Evolutionary conservation across 2,113 vertebrate genomes (phyloP).

Genomic region (Paracanthobrama guichenoti): DNA sequence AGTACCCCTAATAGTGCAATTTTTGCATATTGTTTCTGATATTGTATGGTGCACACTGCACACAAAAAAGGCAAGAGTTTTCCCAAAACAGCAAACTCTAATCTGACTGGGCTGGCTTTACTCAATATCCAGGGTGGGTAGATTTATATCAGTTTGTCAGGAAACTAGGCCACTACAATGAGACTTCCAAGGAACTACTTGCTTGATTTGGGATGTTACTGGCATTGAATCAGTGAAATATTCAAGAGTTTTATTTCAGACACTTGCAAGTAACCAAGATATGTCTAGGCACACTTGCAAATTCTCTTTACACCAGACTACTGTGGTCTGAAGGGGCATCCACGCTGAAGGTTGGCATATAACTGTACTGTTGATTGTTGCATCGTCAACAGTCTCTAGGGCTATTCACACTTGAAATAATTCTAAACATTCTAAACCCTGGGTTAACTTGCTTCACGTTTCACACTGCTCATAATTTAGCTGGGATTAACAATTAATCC

Average conservation of each 20-base stretch:
- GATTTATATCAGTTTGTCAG: slow-evolving; percentile 1
- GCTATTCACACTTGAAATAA: no score
- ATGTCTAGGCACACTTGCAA: background rate
- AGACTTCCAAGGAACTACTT: background rate
- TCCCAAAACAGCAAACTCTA: background rate
- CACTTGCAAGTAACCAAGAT: background rate
- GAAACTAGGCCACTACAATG: background rate
- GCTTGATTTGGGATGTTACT: no score
- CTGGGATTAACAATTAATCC: no score
- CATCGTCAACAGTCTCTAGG: background rate
- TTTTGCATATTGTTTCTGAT: background rate
- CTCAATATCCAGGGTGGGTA: background rate
- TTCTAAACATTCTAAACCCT: no score
- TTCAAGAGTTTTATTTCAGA: background rate
- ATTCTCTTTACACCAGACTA: background rate
- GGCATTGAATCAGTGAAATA: background rate
- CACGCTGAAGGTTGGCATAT: background rate
- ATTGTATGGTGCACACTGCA: background rate
- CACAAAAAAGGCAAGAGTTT: background rate
- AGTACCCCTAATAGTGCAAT: background rate
- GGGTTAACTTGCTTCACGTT: no score
- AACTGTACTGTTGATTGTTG: background rate
- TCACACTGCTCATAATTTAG: no score
- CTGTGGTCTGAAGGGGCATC: background rate
- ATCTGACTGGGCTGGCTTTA: slow-evolving; percentile 1